These are phyloP conservation scores for Drosophila miranda DNA, from an alignment of 1,140 invertebrate species.

Conservation along the genomic window DNA sequence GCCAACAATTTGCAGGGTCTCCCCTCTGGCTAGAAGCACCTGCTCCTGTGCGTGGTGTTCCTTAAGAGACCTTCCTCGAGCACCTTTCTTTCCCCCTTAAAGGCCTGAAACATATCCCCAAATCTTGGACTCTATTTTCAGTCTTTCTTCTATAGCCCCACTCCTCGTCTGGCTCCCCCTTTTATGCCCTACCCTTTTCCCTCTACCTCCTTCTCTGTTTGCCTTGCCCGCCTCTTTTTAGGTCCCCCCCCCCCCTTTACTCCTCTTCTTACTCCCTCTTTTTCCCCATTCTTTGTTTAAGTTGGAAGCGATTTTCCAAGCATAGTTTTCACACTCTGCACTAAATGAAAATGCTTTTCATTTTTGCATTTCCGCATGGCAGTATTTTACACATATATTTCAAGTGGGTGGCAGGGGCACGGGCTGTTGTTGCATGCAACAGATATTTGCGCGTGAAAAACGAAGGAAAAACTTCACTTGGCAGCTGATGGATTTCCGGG, in stretches of 20 bases:
- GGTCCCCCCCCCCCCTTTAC: too few relatives aligned
- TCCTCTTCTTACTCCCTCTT: too few relatives aligned
- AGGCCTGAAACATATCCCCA: not conserved
- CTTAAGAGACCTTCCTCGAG: not conserved
- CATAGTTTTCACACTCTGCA: slow-evolving; percentile 33
- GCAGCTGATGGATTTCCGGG: slow-evolving; percentile 51
- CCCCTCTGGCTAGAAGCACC: not conserved
- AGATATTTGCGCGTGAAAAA: slow-evolving; percentile 37
- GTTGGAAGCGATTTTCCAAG: slow-evolving; percentile 11
- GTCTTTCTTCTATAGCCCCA: too few relatives aligned
- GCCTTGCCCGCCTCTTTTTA: too few relatives aligned
- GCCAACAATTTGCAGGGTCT: too few relatives aligned
- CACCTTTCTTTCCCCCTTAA: not conserved
- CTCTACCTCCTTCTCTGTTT: too few relatives aligned
- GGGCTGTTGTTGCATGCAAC: slow-evolving; percentile 13
- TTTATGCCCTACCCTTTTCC: too few relatives aligned
- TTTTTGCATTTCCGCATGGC: slow-evolving; percentile 41
- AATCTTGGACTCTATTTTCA: too few relatives aligned
- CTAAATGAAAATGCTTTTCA: slow-evolving; percentile 45
- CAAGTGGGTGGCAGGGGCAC: slow-evolving; percentile 8
- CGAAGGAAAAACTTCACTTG: slow-evolving; percentile 13
- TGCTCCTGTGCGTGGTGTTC: too few relatives aligned
- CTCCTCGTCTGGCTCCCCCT: too few relatives aligned
- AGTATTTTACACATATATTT: slow-evolving; percentile 21
- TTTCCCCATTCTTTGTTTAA: slow-evolving; percentile 12